These are phyloP conservation scores for Crossocerus cetratus DNA, from an alignment of 2,888 invertebrate genomes.

Conservation along the genomic window DNA sequence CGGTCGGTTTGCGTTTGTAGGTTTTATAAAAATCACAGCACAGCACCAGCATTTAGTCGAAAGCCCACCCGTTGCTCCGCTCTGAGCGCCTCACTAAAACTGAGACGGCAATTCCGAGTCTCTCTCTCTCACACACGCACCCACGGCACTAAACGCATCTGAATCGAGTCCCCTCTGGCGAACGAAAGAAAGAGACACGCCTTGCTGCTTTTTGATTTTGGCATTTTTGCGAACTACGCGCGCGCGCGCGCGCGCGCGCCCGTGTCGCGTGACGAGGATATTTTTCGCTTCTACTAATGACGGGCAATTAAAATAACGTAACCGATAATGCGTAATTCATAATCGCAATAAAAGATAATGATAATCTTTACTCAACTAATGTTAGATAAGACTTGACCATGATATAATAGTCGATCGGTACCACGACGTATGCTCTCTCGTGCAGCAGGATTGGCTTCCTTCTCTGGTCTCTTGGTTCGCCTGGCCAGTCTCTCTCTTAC, in stretches of 20 bases:
- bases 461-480: slow-evolving; percentile 14
- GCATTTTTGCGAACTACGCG: slow-evolving; percentile 65
- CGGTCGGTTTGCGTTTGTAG: slow-evolving; percentile 34
- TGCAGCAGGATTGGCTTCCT: background rate
- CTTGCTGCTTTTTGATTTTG: slow-evolving; percentile 67
- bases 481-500: slow-evolving; percentile 12
- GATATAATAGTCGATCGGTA: slow-evolving; percentile 30
- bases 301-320: slow-evolving; percentile 66
- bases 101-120: slow-evolving; percentile 54
- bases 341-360: slow-evolving; percentile 56
- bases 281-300: slow-evolving; percentile 38
- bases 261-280: slow-evolving; percentile 57
- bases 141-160: background rate
- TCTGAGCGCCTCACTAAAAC: slow-evolving; percentile 67
- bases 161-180: too few species aligned
- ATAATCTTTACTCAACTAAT: slow-evolving; percentile 67
- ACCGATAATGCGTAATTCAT: slow-evolving; percentile 58
- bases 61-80: slow-evolving; percentile 66
- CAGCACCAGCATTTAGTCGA: slow-evolving; percentile 72
- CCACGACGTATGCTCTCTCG: slow-evolving; percentile 26
- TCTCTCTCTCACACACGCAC: background rate
- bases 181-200: slow-evolving; percentile 28
- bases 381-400: slow-evolving; percentile 60
- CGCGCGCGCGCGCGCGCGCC: too few species aligned
- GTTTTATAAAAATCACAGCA: slow-evolving; percentile 74